Evolutionary conservation across 2,797 vertebrate species (phyloP).

Genomic region (Morelia viridis): DNA sequence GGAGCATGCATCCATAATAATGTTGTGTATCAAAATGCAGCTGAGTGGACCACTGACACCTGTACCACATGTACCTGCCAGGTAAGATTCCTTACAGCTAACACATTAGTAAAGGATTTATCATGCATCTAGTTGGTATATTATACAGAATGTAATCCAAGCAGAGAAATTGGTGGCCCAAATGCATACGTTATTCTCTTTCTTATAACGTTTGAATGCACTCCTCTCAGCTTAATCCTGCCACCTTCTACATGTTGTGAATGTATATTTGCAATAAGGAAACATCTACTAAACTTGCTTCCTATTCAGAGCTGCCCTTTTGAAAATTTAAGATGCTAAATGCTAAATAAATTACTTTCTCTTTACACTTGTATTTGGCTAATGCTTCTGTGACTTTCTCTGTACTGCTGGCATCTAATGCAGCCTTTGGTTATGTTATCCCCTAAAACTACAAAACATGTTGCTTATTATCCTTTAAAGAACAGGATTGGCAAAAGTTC

Average conservation of each 20-base stretch:
- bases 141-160: constrained; percentile 20
- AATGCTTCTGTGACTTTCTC: constrained; percentile 20
- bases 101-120: background rate
- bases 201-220: background rate
- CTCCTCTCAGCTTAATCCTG: background rate
- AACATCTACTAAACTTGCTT: background rate
- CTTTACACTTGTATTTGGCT: constrained; percentile 37
- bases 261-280: background rate
- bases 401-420: background rate
- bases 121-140: background rate
- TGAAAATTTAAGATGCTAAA: constrained; percentile 40
- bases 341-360: constrained; percentile 31
- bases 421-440: background rate
- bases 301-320: background rate
- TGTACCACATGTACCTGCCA: constrained; percentile 98
- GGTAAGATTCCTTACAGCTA: constrained; percentile 71
- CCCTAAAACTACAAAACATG: constrained; percentile 29
- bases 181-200: background rate
- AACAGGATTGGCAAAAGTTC: constrained; percentile 20
- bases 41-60: constrained; percentile 94
- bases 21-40: constrained; percentile 83
- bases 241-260: background rate
- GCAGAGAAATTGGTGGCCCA: background rate
- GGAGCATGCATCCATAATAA: constrained; percentile 90
- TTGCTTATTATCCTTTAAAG: constrained; percentile 32